Conservation (phyloP, 2,888 invertebrate genomes). For the Amblyjoppa fuscipennis region DNA sequence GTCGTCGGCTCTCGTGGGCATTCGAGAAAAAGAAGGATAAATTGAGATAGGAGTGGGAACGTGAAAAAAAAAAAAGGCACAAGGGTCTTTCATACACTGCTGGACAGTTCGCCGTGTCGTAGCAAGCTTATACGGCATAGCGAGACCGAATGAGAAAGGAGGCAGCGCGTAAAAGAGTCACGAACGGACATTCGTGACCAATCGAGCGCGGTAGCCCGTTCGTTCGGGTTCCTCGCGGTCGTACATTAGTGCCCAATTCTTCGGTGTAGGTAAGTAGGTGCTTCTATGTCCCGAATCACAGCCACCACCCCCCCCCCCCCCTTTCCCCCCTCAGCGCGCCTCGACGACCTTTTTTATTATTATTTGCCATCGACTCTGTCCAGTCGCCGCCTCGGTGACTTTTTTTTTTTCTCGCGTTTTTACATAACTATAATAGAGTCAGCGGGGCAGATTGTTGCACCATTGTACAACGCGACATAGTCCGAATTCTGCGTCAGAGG, state of each 20-base stretch:
- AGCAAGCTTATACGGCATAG: constrained; percentile 21
- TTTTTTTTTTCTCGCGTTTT: constrained; percentile 75
- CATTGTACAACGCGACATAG: constrained; percentile 65
- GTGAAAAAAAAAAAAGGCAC: constrained; percentile 38
- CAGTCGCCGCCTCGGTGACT: constrained; percentile 23
- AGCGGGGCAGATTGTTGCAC: constrained; percentile 72
- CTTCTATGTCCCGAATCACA: constrained; percentile 68
- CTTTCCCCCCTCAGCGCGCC: constrained; percentile 41
- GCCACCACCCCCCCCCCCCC: constrained; percentile 10
- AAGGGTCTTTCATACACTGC: constrained; percentile 46
- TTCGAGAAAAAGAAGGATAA: constrained; percentile 15
- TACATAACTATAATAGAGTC: constrained; percentile 74
- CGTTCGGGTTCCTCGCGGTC: constrained; percentile 42
- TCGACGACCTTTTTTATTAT: constrained; percentile 61
- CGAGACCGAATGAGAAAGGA: constrained; percentile 67
- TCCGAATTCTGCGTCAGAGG: constrained; percentile 18
- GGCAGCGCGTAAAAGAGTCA: constrained; percentile 73
- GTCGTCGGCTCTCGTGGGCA: constrained; percentile 29
- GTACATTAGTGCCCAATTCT: constrained; percentile 75
- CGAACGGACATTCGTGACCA: constrained; percentile 76
- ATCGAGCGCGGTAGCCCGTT: constrained; percentile 71
- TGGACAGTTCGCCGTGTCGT: constrained; percentile 5
- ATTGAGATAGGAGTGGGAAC: constrained; percentile 24
- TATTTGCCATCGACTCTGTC: constrained; percentile 23
- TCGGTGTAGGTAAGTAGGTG: constrained; percentile 78